A percentile compares a stretch with the other conserved stretches of the same genome.
These are phyloP conservation scores for Passer montanus DNA, from an alignment of 2,113 vertebrate genomes.

Conservation along the genomic window DNA sequence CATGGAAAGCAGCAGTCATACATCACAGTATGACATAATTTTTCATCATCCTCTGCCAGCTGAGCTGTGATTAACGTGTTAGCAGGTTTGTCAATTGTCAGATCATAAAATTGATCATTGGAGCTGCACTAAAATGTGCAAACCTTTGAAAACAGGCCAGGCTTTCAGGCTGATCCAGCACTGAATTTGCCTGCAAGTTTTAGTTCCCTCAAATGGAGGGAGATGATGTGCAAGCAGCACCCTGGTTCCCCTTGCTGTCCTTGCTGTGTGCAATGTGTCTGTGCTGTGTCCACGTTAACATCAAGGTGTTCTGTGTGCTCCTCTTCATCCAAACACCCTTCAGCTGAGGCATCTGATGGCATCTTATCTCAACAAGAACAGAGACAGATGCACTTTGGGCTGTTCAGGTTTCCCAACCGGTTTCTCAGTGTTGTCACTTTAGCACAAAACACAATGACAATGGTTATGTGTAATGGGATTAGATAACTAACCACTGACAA, in stretches of 20 bases:
- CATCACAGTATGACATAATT: conserved; percentile 35
- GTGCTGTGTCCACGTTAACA: neutral
- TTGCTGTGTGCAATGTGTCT: neutral
- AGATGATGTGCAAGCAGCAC: neutral
- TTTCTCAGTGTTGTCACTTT: neutral
- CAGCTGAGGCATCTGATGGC: neutral
- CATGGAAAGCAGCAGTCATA: neutral
- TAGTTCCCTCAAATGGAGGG: neutral
- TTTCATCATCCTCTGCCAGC: conserved; percentile 27
- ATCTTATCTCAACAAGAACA: neutral
- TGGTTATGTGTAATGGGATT: neutral
- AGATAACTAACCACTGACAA: neutral
- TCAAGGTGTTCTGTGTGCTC: fast-evolving
- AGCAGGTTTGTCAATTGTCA: conserved; percentile 32
- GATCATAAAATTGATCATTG: conserved; percentile 15
- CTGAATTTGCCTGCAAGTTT: neutral
- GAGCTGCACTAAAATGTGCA: neutral
- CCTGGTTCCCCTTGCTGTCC: fast-evolving
- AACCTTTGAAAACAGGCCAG: neutral
- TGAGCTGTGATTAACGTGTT: conserved; percentile 36
- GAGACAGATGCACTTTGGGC: neutral
- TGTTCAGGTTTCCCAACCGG: neutral
- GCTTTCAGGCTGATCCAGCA: neutral
- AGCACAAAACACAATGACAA: neutral
- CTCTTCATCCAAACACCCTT: neutral